Evolutionary conservation across 2,113 vertebrate genomes (phyloP).

Genomic region (Leptodactylus fuscus): DNA sequence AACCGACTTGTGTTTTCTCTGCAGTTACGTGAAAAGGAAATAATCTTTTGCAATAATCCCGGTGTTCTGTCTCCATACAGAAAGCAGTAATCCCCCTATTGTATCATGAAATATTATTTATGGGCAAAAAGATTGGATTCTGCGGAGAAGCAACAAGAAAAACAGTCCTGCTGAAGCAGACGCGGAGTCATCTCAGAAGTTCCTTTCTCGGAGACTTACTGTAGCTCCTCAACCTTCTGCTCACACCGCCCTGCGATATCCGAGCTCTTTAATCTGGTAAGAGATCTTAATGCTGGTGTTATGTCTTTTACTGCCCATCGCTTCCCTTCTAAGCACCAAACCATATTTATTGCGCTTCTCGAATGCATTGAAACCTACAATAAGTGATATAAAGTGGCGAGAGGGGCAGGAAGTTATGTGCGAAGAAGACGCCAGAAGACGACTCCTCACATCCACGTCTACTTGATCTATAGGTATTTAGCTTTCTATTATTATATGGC

Average conservation of each 20-base stretch:
- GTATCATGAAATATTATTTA: conserved; percentile 28
- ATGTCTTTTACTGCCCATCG: not conserved
- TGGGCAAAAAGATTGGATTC: conserved; percentile 17
- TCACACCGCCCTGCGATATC: not conserved
- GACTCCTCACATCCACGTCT: not conserved
- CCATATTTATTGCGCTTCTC: conserved; percentile 3
- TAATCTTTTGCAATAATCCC: conserved; percentile 16
- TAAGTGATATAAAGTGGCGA: conserved; percentile 7
- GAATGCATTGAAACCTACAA: not conserved
- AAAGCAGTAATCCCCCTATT: conserved; percentile 17
- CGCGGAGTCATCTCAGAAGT: not conserved
- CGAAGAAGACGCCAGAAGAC: not conserved
- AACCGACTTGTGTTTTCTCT: not conserved
- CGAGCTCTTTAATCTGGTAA: not conserved
- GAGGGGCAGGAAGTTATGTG: not conserved
- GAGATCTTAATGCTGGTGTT: conserved; percentile 4
- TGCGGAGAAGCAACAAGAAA: conserved; percentile 12
- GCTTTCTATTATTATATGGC: not conserved
- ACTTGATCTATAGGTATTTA: not conserved
- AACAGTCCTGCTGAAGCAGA: not conserved
- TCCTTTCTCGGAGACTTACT: not conserved
- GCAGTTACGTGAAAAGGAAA: not conserved
- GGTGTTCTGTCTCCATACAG: not conserved
- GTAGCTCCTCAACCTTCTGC: not conserved
- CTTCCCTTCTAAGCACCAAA: not conserved